Conservation (phyloP, 2,797 vertebrate genomes). For the Siniperca undulata region DNA sequence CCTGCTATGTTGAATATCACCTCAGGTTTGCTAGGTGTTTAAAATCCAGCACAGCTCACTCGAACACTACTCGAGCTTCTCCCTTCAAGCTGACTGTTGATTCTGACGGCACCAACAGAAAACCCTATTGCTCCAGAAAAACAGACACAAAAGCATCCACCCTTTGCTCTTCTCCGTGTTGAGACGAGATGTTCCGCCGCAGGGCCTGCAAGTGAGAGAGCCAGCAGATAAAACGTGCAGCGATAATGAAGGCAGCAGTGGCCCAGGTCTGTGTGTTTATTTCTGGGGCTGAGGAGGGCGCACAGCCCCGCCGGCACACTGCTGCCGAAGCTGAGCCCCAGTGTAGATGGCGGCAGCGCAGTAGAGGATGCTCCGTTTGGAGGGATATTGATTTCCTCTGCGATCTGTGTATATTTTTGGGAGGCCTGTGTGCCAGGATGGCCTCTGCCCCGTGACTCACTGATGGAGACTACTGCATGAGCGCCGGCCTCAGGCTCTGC, state of each 20-base stretch:
- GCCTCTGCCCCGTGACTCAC: constrained; percentile 90
- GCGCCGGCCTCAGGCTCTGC: constrained; percentile 82
- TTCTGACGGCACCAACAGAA: constrained; percentile 79
- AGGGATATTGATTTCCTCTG: constrained; percentile 87
- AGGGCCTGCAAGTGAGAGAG: constrained; percentile 80
- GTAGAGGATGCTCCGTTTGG: constrained; percentile 84
- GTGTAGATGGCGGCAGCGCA: constrained; percentile 81
- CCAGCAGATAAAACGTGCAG: constrained; percentile 85
- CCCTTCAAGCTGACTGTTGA: constrained; percentile 82
- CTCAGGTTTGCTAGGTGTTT: constrained; percentile 80
- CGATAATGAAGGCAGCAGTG: constrained; percentile 88
- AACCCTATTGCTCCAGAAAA: constrained; percentile 78
- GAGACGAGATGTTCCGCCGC: constrained; percentile 81
- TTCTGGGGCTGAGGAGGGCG: constrained; percentile 86
- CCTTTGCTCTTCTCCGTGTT: constrained; percentile 83
- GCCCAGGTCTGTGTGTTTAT: constrained; percentile 87
- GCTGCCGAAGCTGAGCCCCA: constrained; percentile 83
- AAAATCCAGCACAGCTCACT: constrained; percentile 68
- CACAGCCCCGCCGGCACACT: constrained; percentile 83
- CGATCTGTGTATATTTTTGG: constrained; percentile 88
- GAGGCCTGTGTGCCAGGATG: constrained; percentile 86
- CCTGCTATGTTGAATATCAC: constrained; percentile 75
- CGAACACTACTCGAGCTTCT: constrained; percentile 70
- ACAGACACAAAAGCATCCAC: constrained; percentile 85
- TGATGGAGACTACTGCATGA: constrained; percentile 86